Evolutionary conservation across 1,140 invertebrate species (phyloP).

Genomic region (Chrysomallon squamiferum): DNA sequence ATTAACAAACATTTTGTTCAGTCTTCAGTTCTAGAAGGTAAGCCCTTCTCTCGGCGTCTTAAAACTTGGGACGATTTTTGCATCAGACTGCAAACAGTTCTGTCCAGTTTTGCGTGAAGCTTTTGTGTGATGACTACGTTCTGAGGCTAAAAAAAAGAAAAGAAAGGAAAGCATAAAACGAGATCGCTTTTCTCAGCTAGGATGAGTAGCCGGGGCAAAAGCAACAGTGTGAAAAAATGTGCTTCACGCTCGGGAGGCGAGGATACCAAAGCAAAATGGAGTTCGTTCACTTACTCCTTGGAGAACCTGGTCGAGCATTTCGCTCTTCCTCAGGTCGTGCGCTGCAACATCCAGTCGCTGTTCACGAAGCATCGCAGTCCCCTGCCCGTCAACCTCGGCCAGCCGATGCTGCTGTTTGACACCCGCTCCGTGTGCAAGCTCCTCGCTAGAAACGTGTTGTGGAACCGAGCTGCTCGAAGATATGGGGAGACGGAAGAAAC

Average conservation of each 20-base stretch:
- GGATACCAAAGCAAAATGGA: slow-evolving; percentile 23
- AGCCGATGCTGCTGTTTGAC: slow-evolving; percentile 30
- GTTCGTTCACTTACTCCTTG: slow-evolving; percentile 21
- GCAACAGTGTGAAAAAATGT: neutral
- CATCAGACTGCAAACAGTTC: no score
- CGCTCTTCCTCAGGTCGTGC: slow-evolving; percentile 29
- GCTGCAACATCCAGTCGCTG: slow-evolving; percentile 23
- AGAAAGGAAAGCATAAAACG: no score
- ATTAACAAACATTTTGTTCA: no score
- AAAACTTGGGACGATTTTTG: no score
- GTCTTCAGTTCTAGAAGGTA: no score
- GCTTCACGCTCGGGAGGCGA: neutral
- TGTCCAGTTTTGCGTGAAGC: no score
- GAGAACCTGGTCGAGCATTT: slow-evolving; percentile 25
- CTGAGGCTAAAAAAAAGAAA: no score
- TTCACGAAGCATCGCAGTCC: slow-evolving; percentile 17
- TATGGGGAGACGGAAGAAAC: slow-evolving; percentile 36
- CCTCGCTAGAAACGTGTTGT: slow-evolving; percentile 28
- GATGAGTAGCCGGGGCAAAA: neutral
- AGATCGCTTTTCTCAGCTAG: no score
- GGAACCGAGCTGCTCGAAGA: slow-evolving; percentile 9
- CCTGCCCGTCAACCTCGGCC: slow-evolving; percentile 30
- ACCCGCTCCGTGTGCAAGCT: slow-evolving; percentile 28
- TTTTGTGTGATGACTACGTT: no score
- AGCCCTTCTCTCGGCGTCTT: no score